Conservation (phyloP, 1,140 invertebrate genomes). For the Leptinotarsa undecemlineata region DNA sequence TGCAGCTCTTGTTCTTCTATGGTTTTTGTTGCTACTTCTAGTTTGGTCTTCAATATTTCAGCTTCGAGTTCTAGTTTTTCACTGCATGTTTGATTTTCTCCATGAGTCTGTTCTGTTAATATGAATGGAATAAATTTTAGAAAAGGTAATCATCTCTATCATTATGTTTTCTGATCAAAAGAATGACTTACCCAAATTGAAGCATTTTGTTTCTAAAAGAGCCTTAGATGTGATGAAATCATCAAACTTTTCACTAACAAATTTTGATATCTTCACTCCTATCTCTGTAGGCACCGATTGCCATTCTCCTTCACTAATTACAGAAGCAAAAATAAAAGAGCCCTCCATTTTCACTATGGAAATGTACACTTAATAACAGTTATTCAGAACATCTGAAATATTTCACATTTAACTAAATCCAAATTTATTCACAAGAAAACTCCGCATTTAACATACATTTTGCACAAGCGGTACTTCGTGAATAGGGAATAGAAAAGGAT, state of each 20-base stretch:
- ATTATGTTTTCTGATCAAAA: background rate
- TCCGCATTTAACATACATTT: background rate
- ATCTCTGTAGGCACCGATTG: constrained; percentile 56
- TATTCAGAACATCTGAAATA: background rate
- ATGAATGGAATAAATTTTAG: background rate
- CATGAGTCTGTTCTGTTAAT: constrained; percentile 62
- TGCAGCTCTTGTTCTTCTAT: constrained; percentile 65
- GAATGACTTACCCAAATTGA: constrained; percentile 61
- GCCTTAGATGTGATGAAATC: constrained; percentile 73
- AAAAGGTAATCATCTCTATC: background rate
- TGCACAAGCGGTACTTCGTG: background rate
- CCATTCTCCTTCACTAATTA: constrained; percentile 56
- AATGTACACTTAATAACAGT: background rate
- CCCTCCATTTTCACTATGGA: constrained; percentile 30
- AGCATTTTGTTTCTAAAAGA: constrained; percentile 65
- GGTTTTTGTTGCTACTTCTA: constrained; percentile 65
- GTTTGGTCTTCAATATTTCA: constrained; percentile 65
- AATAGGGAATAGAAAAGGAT: background rate
- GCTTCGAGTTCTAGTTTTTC: constrained; percentile 64
- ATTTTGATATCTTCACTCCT: constrained; percentile 64
- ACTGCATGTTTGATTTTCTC: constrained; percentile 62
- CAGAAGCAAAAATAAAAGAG: constrained; percentile 43
- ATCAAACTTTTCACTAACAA: constrained; percentile 67
- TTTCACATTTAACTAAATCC: background rate
- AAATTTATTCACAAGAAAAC: background rate